These are phyloP conservation scores for Telmatherina bonti DNA, from an alignment of 2,797 vertebrate genomes.

Conservation along the genomic window DNA sequence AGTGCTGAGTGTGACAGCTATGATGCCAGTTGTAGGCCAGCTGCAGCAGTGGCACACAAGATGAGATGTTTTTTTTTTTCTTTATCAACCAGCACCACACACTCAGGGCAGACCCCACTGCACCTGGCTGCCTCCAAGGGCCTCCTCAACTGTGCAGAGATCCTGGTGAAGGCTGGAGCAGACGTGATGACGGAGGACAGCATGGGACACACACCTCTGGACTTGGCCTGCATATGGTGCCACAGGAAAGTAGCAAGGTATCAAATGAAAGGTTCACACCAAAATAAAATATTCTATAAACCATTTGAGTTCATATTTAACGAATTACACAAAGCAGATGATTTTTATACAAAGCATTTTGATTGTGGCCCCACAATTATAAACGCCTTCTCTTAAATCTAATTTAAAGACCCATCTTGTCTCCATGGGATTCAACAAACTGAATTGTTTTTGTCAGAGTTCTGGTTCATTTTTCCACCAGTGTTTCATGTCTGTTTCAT, in stretches of 20 bases:
- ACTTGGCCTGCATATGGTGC: constrained; percentile 70
- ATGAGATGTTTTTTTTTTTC: not conserved
- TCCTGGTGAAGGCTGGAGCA: constrained; percentile 68
- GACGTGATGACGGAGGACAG: constrained; percentile 63
- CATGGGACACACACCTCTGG: constrained; percentile 71
- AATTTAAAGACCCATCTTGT: too few relatives aligned
- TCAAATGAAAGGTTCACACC: not conserved
- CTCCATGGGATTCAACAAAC: too few relatives aligned
- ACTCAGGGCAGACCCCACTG: constrained; percentile 69
- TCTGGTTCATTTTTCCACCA: too few relatives aligned
- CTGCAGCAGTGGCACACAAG: not conserved
- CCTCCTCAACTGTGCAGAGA: constrained; percentile 64
- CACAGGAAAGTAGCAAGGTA: constrained; percentile 72
- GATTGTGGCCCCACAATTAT: too few relatives aligned
- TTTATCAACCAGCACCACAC: constrained; percentile 54
- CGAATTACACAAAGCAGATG: too few relatives aligned
- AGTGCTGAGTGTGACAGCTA: not conserved
- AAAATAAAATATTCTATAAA: not conserved
- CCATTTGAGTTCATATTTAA: not conserved
- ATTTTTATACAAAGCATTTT: too few relatives aligned
- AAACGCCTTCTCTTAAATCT: too few relatives aligned
- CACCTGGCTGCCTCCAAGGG: constrained; percentile 78
- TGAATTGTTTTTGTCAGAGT: too few relatives aligned
- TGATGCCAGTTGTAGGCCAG: not conserved
- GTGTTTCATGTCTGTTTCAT: too few relatives aligned